phyloP scores from a whole-genome alignment of 2,797 vertebrate genomes.

The Falco cherrug region DNA sequence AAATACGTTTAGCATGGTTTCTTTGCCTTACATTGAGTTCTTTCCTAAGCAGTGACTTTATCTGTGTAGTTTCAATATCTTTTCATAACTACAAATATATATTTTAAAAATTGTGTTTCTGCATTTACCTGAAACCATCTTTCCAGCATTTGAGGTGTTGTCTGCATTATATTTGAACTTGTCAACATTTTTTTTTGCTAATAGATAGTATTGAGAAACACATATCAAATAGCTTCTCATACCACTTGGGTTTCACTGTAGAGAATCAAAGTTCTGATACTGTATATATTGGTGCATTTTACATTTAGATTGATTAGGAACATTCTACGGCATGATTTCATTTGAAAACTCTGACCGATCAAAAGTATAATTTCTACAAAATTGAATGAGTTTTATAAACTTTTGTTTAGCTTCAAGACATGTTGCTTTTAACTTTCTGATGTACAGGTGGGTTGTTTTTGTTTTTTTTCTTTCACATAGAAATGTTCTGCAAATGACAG shows the following conservation, averaged over 20 bases:
- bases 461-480: background rate
- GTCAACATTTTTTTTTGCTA: background rate
- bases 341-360: background rate
- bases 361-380: background rate
- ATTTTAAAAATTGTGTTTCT: background rate
- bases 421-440: background rate
- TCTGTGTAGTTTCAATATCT: slow-evolving; percentile 9
- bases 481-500: background rate
- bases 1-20: background rate
- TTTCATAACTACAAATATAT: background rate
- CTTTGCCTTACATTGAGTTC: background rate
- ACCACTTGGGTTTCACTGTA: background rate
- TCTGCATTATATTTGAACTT: background rate
- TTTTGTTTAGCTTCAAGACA: background rate
- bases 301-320: background rate
- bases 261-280: background rate
- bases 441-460: background rate
- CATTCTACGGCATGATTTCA: background rate
- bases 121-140: background rate
- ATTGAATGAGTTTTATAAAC: background rate
- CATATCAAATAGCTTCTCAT: background rate
- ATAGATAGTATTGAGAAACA: background rate
- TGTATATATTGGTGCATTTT: background rate
- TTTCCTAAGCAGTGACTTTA: slow-evolving; percentile 4
- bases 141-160: background rate